These are phyloP conservation scores for Tachuris rubrigastra DNA, from an alignment of 2,113 vertebrate species.

Conservation along the genomic window DNA sequence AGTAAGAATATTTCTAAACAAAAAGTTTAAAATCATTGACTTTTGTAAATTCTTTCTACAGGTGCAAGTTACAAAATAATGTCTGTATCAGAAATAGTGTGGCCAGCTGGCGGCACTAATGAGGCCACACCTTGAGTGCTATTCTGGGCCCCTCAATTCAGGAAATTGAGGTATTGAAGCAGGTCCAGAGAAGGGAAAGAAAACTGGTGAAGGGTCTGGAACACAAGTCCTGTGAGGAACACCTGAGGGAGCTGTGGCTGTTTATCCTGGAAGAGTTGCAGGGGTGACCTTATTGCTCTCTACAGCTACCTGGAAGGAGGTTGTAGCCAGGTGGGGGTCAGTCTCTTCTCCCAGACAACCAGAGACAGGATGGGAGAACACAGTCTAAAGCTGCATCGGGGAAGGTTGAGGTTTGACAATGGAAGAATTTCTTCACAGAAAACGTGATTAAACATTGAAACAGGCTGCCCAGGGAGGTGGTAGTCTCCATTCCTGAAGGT, in stretches of 20 bases:
- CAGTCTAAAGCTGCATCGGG: background rate
- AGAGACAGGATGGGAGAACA: background rate
- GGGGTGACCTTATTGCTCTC: background rate
- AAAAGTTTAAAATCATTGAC: background rate
- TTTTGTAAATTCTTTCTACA: background rate
- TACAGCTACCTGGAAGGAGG: too few relatives aligned
- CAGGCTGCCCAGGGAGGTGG: background rate
- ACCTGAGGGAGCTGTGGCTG: background rate
- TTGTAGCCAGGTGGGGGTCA: fast-evolving
- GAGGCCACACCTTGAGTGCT: background rate
- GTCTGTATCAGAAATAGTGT: background rate
- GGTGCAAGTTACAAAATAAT: background rate
- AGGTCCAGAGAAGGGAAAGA: background rate
- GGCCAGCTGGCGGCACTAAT: background rate
- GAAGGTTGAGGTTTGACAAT: background rate
- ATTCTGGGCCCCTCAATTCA: background rate
- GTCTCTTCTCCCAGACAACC: background rate
- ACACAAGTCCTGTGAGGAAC: background rate
- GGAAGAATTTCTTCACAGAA: background rate
- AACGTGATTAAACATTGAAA: background rate
- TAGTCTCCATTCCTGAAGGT: background rate
- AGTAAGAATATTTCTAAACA: background rate
- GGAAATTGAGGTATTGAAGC: fast-evolving
- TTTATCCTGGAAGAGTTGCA: background rate
- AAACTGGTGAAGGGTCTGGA: background rate